Conservation (phyloP, 2,113 vertebrate species). For the Balaenoptera acutorostrata region DNA sequence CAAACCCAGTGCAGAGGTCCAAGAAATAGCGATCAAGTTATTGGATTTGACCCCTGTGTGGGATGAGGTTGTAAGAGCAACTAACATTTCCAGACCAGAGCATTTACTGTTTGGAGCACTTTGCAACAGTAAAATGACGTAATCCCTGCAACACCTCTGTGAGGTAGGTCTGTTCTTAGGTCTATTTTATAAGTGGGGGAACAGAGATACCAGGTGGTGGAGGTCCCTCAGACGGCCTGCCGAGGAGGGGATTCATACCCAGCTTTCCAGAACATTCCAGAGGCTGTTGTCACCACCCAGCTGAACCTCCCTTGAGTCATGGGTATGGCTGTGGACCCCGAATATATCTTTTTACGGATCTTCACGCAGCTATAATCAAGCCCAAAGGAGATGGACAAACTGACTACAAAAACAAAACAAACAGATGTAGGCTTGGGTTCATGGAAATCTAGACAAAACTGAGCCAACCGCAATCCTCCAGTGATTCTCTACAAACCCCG, state of each 20-base stretch:
- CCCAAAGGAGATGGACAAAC: background rate
- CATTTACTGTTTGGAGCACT: accelerated
- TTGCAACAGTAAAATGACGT: background rate
- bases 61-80: background rate
- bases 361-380: background rate
- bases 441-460: background rate
- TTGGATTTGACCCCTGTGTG: background rate
- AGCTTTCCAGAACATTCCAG: background rate
- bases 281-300: background rate
- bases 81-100: background rate
- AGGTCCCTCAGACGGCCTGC: background rate
- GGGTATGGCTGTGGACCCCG: background rate
- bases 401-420: background rate
- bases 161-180: too few species aligned
- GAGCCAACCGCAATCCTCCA: background rate
- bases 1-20: background rate
- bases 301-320: accelerated
- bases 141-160: background rate
- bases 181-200: background rate
- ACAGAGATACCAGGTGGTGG: background rate
- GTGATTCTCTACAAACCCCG: background rate
- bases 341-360: background rate
- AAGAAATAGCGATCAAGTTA: accelerated
- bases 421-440: background rate
- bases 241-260: accelerated